A percentile compares a stretch with the other conserved stretches of the same genome.
phyloP scores from a whole-genome alignment of 2,797 vertebrate genomes.

The Xiphorhynchus erythropygius region DNA sequence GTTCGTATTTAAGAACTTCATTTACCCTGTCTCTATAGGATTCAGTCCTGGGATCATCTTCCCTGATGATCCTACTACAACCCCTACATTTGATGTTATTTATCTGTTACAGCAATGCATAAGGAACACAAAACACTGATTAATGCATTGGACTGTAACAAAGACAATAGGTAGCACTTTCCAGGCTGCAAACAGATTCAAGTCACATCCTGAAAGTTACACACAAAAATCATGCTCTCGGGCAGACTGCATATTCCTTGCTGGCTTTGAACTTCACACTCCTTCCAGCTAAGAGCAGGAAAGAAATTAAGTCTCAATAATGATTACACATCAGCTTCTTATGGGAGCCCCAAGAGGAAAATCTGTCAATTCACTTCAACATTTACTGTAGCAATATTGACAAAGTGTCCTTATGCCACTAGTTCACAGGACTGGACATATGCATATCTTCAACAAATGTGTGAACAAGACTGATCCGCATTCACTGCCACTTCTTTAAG shows the following conservation, averaged over 20 bases:
- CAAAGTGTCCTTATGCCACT: constrained; percentile 41
- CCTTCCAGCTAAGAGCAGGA: constrained; percentile 2
- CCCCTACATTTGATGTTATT: not conserved
- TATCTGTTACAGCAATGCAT: not conserved
- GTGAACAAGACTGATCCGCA: not conserved
- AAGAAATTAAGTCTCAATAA: constrained; percentile 57
- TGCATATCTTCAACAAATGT: not conserved
- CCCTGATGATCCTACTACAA: not conserved
- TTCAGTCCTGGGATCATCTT: not conserved
- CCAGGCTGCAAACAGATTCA: not conserved
- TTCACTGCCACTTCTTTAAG: constrained; percentile 13
- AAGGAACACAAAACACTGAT: not conserved
- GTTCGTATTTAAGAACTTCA: not conserved
- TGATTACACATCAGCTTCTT: constrained; percentile 46
- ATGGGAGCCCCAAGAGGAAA: constrained; percentile 30
- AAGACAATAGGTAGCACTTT: not conserved
- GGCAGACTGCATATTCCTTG: not conserved
- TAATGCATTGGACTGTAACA: not conserved
- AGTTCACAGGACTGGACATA: not conserved
- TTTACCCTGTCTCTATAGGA: not conserved
- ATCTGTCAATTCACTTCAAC: constrained; percentile 59
- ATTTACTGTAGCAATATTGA: constrained; percentile 61
- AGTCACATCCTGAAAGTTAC: not conserved
- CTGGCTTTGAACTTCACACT: not conserved
- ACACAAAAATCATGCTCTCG: not conserved